These are phyloP conservation scores for Xenotilapia leptura DNA, from an alignment of 2,113 vertebrate genomes.

Conservation along the genomic window DNA sequence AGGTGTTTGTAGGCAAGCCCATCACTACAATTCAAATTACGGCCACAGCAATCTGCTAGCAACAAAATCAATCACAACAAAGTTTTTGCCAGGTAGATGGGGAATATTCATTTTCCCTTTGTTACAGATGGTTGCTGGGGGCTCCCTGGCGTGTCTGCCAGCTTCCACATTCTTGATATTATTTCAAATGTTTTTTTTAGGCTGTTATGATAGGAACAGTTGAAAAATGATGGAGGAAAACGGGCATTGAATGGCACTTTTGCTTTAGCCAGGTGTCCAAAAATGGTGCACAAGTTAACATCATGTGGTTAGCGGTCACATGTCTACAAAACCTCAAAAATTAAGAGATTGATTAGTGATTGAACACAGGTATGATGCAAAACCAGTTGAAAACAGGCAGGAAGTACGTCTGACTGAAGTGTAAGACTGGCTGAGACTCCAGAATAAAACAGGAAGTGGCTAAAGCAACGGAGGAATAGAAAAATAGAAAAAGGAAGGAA, in stretches of 20 bases:
- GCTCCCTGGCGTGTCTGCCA: neutral
- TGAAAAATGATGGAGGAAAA: neutral
- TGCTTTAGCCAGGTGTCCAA: neutral
- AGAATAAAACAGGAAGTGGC: neutral
- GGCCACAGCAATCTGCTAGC: neutral
- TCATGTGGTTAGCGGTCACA: neutral
- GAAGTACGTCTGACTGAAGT: neutral
- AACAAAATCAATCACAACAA: neutral
- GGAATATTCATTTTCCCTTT: neutral
- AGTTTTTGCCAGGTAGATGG: neutral
- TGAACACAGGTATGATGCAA: neutral
- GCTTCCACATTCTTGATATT: neutral
- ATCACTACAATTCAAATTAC: neutral
- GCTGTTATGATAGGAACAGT: neutral
- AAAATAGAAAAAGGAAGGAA: neutral
- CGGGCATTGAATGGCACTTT: neutral
- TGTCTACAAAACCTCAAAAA: neutral
- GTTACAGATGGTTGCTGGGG: neutral
- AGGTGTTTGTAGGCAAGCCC: neutral
- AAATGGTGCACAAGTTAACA: neutral
- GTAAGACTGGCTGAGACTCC: neutral
- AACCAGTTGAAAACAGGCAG: neutral
- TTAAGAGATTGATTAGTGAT: neutral
- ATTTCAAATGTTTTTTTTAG: neutral
- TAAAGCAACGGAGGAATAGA: neutral